Base-by-base conservation (phyloP, 2,888 invertebrate species). In the Craniophora ligustri region DNA sequence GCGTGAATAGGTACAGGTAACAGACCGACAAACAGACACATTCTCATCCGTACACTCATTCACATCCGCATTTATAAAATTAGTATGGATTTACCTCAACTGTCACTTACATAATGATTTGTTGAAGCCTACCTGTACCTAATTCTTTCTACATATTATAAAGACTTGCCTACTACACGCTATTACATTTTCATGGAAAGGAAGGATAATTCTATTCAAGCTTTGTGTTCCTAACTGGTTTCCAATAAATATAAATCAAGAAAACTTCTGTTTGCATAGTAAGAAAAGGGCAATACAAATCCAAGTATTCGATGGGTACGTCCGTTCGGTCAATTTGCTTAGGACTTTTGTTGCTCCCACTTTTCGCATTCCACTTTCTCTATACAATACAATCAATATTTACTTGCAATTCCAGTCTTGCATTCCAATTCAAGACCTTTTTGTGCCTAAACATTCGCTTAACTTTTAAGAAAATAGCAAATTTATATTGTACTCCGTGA, bases 291-390 rank as follows among this genome's bases (percentile, higher is more conserved):
- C 81, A 85, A 82, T 81, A 82, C 79, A 75, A 84, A 82, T 77
- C 73, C 75, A 78, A 81, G 81, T 78, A 85, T 81, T 83, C 72
- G 62, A 59, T 61, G 61, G 75, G 64, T 60, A 57, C 64, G 68
- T 79, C 76, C 81, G 79, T 55, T 71, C 67, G 72, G 82, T 82
- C 84, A 82, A 85, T 89, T 89, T 89, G 80, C 83, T 89, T 89
- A 89, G 90, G 89, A 81, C 75, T 60, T 69, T 55, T 69, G 68
- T 67, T 69, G 67, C 74, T 68, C 56, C 75, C 63, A 71, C 65
- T 70, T 58, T 67, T 67, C 59, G 54, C 58, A 64, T 72, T 72
- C 63, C 49, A 59, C 63, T 69, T 63, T 68, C 53, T 58, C 54
- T 55, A 57, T 67, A 71, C 46, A 57, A 57, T 67, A 71, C 46